phyloP scores from a whole-genome alignment of 2,113 vertebrate species.

The Cyprinodon brontotheroides region DNA sequence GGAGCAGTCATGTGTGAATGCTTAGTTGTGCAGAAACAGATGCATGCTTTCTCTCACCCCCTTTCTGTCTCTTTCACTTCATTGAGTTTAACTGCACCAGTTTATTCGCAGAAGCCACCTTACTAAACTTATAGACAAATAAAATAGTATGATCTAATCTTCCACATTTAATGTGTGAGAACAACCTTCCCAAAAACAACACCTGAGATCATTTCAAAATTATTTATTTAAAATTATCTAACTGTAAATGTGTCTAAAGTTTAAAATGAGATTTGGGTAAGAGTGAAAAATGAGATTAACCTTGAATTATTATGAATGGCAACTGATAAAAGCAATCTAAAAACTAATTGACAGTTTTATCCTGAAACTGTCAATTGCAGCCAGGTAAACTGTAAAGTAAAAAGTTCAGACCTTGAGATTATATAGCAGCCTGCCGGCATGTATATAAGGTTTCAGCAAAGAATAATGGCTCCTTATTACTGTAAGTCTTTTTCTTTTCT shows the following conservation, averaged over 20 bases:
- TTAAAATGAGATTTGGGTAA: neutral
- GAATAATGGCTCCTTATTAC: neutral
- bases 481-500: neutral
- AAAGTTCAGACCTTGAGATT: neutral
- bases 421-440: neutral
- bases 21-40: constrained; percentile 42
- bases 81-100: neutral
- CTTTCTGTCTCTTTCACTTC: neutral
- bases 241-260: neutral
- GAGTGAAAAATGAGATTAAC: no score
- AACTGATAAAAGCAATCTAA: no score
- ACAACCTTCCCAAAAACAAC: neutral
- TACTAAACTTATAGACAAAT: neutral
- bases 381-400: neutral
- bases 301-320: no score
- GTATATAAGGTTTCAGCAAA: neutral
- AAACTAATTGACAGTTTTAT: no score
- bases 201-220: neutral
- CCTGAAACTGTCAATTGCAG: no score
- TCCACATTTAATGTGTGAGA: neutral
- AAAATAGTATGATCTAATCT: neutral
- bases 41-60: constrained; percentile 18
- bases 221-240: neutral
- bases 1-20: constrained; percentile 32
- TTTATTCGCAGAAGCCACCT: neutral